Conservation (phyloP, 2,797 vertebrate genomes). For the Limosa lapponica region DNA sequence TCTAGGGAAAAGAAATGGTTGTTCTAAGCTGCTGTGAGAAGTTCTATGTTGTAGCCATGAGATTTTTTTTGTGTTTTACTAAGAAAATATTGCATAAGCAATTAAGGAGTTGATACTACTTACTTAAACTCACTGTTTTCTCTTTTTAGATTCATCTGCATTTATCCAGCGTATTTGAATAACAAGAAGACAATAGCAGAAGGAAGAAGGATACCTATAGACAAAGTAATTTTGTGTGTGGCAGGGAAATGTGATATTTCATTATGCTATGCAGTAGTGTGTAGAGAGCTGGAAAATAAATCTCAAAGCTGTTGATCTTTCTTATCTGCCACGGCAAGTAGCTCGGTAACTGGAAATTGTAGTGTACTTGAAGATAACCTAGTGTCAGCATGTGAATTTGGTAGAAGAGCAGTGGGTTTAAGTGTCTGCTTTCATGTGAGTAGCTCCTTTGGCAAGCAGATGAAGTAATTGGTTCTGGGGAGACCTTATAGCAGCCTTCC, state of each 20-base stretch:
- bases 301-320: background rate
- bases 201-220: constrained; percentile 89
- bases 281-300: background rate
- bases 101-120: background rate
- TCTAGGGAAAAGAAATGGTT: background rate
- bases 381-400: background rate
- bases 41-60: background rate
- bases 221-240: constrained; percentile 82
- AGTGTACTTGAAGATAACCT: background rate
- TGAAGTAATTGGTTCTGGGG: background rate
- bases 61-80: background rate
- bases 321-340: background rate
- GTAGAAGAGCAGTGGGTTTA: background rate
- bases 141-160: constrained; percentile 88
- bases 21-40: background rate
- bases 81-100: background rate
- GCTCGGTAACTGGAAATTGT: background rate
- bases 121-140: background rate
- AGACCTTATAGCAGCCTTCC: too few relatives aligned
- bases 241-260: background rate
- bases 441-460: background rate
- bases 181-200: constrained; percentile 96
- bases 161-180: constrained; percentile 96
- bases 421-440: background rate
- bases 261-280: background rate